Evolutionary conservation across 2,888 invertebrate species (phyloP).

Genomic region (Agrypnus murinus): DNA sequence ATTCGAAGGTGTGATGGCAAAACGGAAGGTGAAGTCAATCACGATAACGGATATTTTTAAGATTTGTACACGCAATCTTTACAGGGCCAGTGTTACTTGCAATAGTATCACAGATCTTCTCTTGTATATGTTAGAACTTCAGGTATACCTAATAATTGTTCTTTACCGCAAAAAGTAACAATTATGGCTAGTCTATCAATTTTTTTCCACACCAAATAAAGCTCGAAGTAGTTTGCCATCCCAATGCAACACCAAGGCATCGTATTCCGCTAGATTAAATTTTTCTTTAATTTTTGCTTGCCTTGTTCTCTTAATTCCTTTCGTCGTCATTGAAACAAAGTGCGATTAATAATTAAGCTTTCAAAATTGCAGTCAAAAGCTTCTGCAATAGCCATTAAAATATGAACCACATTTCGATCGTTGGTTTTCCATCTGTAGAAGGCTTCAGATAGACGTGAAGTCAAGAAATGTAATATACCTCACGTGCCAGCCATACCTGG

Average conservation of each 20-base stretch:
- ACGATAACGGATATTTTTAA: no score
- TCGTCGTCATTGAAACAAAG: slow-evolving; percentile 1
- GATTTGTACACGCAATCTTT: slow-evolving; percentile 3
- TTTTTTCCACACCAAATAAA: neutral
- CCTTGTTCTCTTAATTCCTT: slow-evolving; percentile 5
- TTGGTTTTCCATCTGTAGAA: neutral
- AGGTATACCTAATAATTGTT: no score
- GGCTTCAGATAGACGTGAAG: neutral
- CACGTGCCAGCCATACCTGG: neutral
- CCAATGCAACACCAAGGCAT: no score
- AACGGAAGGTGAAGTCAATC: slow-evolving; percentile 9
- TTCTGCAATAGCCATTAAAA: neutral
- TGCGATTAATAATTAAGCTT: no score
- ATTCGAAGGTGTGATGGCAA: slow-evolving; percentile 5
- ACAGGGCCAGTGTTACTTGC: slow-evolving; percentile 1
- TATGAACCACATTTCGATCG: slow-evolving; percentile 7
- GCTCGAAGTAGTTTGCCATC: no score
- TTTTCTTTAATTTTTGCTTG: no score
- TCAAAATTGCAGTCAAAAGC: slow-evolving; percentile 11
- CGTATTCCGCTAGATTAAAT: neutral
- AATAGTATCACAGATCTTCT: slow-evolving; percentile 4
- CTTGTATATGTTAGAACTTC: slow-evolving; percentile 4
- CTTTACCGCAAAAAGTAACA: no score
- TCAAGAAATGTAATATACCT: neutral
- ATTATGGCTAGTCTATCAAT: no score